These are phyloP conservation scores for Sphaerodactylus townsendi DNA, from an alignment of 2,113 vertebrate species.

Conservation along the genomic window DNA sequence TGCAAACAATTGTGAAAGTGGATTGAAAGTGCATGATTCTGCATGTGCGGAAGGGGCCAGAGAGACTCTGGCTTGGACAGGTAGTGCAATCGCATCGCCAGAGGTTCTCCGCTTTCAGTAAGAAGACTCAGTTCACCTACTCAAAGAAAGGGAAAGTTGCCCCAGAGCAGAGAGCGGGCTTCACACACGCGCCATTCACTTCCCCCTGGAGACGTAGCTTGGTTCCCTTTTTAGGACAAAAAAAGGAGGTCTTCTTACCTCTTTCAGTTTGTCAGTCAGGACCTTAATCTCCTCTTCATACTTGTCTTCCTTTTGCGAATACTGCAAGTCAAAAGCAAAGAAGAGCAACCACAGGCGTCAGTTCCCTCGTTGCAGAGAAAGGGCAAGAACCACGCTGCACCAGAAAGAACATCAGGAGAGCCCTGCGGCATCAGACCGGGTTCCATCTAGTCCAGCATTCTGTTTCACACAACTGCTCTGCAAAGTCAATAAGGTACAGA, in stretches of 20 bases:
- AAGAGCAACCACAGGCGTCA: constrained; percentile 62
- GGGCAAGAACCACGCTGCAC: no score
- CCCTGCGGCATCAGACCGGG: no score
- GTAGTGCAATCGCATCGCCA: background rate
- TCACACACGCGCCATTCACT: background rate
- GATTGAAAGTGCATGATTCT: no score
- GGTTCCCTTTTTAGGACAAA: background rate
- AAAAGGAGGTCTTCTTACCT: constrained; percentile 77
- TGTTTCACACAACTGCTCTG: no score
- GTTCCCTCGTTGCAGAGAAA: background rate
- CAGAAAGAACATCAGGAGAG: no score
- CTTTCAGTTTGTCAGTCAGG: constrained; percentile 98
- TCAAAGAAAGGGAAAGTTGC: background rate
- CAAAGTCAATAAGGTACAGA: no score
- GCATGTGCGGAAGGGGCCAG: no score
- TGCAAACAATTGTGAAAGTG: no score
- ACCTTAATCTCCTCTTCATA: constrained; percentile 99
- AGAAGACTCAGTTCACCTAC: background rate
- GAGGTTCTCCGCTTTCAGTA: background rate
- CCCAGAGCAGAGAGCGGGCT: background rate
- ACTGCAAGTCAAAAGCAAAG: constrained; percentile 79
- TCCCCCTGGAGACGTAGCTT: no score
- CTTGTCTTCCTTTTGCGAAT: constrained; percentile 99
- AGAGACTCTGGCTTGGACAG: no score
- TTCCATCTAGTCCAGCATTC: no score